Conservation (phyloP, 2,888 invertebrate genomes). For the Agonum fuliginosum region DNA sequence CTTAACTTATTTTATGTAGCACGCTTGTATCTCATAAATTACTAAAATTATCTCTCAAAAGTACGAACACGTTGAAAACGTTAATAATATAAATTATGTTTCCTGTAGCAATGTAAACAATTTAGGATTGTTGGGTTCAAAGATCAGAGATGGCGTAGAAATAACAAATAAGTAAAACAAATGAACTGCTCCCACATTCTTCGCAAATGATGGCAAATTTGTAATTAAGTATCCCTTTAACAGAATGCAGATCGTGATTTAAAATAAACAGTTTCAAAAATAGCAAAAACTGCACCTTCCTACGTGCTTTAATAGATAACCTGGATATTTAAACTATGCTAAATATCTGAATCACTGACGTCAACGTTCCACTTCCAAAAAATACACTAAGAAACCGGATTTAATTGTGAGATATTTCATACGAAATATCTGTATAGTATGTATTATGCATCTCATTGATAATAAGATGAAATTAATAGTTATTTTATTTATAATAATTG, state of each 20-base stretch:
- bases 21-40: too few relatives aligned
- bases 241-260: background rate
- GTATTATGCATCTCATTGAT: background rate
- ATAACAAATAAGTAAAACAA: background rate
- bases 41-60: background rate
- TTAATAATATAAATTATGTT: too few relatives aligned
- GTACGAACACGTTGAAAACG: too few relatives aligned
- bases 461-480: background rate
- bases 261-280: slow-evolving; percentile 25
- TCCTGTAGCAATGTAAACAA: background rate
- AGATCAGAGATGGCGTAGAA: background rate
- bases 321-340: slow-evolving; percentile 9
- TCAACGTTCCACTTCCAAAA: slow-evolving; percentile 26
- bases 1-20: background rate
- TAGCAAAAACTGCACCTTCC: slow-evolving; percentile 8
- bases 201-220: background rate
- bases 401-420: background rate
- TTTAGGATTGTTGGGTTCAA: background rate
- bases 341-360: background rate
- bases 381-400: slow-evolving; percentile 9
- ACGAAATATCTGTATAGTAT: slow-evolving; percentile 1
- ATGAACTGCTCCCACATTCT: background rate
- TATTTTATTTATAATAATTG: too few relatives aligned
- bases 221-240: background rate
- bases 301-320: background rate